Percentiles rank a stretch among this genome's conserved stretches.
Conservation (phyloP, 2,797 vertebrate species). For the Geotria australis region DNA sequence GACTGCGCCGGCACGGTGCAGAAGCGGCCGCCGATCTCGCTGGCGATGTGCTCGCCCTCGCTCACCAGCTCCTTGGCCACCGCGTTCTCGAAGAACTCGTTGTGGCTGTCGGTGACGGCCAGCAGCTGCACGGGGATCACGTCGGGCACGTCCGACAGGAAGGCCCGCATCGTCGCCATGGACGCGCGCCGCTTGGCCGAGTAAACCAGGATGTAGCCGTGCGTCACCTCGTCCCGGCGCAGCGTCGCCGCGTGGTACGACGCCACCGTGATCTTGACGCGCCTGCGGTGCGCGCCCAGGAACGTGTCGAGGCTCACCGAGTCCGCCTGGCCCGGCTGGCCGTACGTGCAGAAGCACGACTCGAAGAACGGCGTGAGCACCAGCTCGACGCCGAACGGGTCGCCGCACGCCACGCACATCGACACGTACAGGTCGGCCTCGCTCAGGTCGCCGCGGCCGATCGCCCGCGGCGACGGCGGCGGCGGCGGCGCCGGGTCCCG, state of each 20-base stretch:
- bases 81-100: background rate
- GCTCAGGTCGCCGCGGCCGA: background rate
- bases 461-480: background rate
- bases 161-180: background rate
- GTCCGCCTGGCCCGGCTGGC: background rate
- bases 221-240: background rate
- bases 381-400: background rate
- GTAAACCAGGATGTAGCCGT: background rate
- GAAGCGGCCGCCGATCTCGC: background rate
- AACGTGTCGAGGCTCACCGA: background rate
- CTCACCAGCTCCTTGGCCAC: background rate
- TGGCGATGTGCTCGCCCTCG: background rate
- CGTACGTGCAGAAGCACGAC: background rate
- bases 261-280: background rate
- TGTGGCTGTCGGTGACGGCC: background rate
- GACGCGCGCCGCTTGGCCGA: background rate
- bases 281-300: background rate
- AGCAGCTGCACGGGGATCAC: background rate
- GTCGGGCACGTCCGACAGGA: background rate
- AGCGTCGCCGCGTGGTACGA: background rate
- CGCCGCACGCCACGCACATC: background rate
- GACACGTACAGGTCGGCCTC: background rate
- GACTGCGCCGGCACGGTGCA: background rate
- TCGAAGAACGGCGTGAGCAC: background rate
- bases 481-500: background rate